A percentile compares a stretch with the other conserved stretches of the same genome.
Evolutionary conservation across 2,888 invertebrate genomes (phyloP).

Genomic region (Melinopterus prodromus): DNA sequence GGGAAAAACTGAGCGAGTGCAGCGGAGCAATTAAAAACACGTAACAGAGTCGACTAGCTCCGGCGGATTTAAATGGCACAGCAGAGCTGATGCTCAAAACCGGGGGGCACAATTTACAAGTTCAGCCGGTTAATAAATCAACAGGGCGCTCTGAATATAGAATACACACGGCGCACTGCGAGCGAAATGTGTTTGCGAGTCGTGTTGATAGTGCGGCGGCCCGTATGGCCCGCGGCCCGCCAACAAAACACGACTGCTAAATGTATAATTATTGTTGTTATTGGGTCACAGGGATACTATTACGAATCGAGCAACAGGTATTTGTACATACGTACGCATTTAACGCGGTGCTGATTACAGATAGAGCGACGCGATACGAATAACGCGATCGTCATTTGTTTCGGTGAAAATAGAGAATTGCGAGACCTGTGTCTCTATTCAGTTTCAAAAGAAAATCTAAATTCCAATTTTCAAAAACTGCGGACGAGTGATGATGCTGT

Average conservation of each 20-base stretch:
- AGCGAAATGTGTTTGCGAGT: background rate
- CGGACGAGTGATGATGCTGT: too few relatives aligned
- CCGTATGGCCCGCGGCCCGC: background rate
- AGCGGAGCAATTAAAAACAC: background rate
- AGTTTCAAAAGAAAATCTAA: too few relatives aligned
- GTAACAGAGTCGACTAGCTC: background rate
- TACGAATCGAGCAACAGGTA: background rate
- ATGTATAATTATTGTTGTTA: slow-evolving; percentile 4
- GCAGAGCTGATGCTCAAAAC: background rate
- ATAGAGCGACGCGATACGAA: background rate
- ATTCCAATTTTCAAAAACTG: too few relatives aligned
- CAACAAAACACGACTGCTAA: background rate
- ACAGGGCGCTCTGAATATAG: background rate
- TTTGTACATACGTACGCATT: background rate
- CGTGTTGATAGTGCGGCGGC: background rate
- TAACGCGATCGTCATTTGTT: background rate
- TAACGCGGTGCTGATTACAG: background rate
- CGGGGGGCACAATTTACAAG: background rate
- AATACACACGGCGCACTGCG: background rate
- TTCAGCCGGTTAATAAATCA: background rate
- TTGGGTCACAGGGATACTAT: background rate
- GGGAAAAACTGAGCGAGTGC: background rate
- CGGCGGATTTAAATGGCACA: background rate
- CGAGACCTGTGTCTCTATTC: too few relatives aligned
- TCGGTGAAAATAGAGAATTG: too few relatives aligned